phyloP scores from a whole-genome alignment of 2,113 vertebrate genomes.

The Vulpes lagopus region DNA sequence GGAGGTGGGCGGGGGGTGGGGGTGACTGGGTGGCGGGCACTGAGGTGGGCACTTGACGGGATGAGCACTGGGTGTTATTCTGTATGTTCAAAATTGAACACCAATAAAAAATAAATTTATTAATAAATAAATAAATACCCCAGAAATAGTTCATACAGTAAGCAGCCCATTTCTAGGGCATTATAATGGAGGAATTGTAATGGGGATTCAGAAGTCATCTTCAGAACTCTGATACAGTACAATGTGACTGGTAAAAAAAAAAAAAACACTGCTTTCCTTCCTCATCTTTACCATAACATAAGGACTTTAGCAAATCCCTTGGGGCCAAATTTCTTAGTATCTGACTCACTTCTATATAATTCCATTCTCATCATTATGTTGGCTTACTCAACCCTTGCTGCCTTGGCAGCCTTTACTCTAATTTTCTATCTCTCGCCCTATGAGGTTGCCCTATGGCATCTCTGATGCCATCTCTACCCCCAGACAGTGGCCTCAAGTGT shows the following conservation, averaged over 20 bases:
- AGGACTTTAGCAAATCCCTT: not conserved
- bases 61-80: too few relatives aligned
- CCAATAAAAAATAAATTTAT: too few relatives aligned
- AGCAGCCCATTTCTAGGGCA: not conserved
- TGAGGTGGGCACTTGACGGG: too few relatives aligned
- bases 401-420: not conserved
- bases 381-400: not conserved
- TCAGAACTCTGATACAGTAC: not conserved
- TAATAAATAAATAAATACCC: not conserved
- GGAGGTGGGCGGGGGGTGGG: too few relatives aligned
- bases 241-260: not conserved
- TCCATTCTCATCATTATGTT: not conserved
- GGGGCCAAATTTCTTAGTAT: not conserved
- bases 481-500: not conserved
- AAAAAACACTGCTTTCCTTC: not conserved
- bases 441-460: not conserved
- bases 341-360: conserved; percentile 1
- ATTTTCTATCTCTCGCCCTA: not conserved
- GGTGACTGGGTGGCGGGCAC: too few relatives aligned
- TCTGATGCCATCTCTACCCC: not conserved
- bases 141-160: not conserved
- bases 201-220: not conserved
- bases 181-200: not conserved
- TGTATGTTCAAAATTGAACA: too few relatives aligned
- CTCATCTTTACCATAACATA: not conserved